These are phyloP conservation scores for Mirza zaza DNA, from an alignment of 2,113 vertebrate genomes.

Conservation along the genomic window DNA sequence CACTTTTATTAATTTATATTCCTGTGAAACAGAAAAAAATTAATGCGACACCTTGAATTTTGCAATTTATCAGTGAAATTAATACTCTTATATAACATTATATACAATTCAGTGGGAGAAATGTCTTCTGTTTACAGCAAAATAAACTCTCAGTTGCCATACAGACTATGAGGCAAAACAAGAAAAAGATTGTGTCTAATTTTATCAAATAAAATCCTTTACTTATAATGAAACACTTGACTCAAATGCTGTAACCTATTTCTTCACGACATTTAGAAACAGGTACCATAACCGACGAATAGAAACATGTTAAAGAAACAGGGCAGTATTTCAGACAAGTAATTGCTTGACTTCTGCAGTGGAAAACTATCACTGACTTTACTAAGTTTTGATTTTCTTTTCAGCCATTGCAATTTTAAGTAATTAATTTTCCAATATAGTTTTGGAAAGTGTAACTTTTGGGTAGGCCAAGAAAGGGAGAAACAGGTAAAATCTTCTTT, in stretches of 20 bases:
- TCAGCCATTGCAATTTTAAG: constrained; percentile 20
- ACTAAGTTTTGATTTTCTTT: constrained; percentile 41
- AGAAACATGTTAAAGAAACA: background rate
- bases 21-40: background rate
- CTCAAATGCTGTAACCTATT: background rate
- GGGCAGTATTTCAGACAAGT: background rate
- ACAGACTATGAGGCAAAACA: background rate
- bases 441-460: background rate
- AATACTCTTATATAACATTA: background rate
- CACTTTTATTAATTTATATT: background rate
- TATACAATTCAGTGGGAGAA: background rate
- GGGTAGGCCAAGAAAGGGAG: background rate
- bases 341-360: background rate
- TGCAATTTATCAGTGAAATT: constrained; percentile 32
- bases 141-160: background rate
- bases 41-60: background rate
- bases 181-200: background rate
- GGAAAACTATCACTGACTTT: constrained; percentile 19
- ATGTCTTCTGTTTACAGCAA: background rate
- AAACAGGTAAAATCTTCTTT: constrained; percentile 31
- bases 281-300: background rate
- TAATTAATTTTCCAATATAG: constrained; percentile 39
- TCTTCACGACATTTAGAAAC: background rate
- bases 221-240: constrained; percentile 22
- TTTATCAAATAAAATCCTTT: background rate